Conservation (phyloP, 2,888 invertebrate genomes). For the Xestia ashworthii region DNA sequence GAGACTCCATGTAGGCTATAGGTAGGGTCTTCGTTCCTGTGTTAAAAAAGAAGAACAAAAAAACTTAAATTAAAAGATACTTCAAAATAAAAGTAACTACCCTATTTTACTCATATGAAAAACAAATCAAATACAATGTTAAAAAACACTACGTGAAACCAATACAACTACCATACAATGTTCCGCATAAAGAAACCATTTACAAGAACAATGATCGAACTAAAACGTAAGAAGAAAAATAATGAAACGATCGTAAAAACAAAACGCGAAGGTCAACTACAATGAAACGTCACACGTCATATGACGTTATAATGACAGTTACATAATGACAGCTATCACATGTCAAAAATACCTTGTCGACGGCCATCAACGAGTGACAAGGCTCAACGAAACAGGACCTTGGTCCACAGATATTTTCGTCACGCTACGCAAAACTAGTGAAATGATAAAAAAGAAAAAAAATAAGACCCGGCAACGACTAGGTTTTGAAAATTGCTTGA, state of each 20-base stretch:
- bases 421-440: constrained; percentile 41
- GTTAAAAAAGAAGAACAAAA: neutral
- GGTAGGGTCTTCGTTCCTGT: neutral
- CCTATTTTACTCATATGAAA: constrained; percentile 5
- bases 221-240: constrained; percentile 52
- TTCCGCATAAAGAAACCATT: constrained; percentile 44
- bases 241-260: constrained; percentile 49
- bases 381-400: constrained; percentile 31
- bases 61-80: neutral
- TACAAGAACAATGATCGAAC: constrained; percentile 51
- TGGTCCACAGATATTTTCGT: constrained; percentile 48
- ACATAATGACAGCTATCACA: constrained; percentile 53
- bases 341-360: constrained; percentile 54
- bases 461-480: constrained; percentile 77
- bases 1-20: neutral
- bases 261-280: constrained; percentile 49
- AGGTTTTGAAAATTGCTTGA: constrained; percentile 76
- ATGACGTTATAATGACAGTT: constrained; percentile 53
- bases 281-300: constrained; percentile 48
- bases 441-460: constrained; percentile 64
- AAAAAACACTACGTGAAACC: constrained; percentile 12
- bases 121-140: constrained; percentile 9
- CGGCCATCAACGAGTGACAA: constrained; percentile 42
- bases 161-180: constrained; percentile 30
- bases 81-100: constrained; percentile 41